Percentiles rank a stretch among this genome's conserved stretches.
phyloP scores from a whole-genome alignment of 2,888 invertebrate genomes.

The Eupelmus urozonus region DNA sequence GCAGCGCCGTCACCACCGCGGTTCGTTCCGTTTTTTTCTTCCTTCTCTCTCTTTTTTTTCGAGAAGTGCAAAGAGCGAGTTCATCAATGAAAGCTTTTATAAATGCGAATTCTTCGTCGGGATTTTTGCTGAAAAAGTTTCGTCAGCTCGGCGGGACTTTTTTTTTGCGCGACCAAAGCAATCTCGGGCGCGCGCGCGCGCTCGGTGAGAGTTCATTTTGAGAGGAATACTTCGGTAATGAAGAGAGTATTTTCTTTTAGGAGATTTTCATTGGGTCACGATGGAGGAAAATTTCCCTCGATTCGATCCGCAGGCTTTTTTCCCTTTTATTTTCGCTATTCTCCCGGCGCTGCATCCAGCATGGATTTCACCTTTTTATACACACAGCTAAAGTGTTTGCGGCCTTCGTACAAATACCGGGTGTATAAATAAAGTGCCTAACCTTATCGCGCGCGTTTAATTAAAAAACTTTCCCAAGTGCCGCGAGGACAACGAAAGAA shows the following conservation, averaged over 20 bases:
- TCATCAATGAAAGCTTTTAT: conserved; percentile 55
- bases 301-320: background rate
- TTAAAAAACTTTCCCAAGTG: background rate
- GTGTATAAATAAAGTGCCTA: background rate
- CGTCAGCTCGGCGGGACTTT: background rate
- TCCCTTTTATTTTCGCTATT: background rate
- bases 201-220: background rate
- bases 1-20: conserved; percentile 14
- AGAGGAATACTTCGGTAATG: background rate
- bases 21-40: conserved; percentile 4
- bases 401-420: no score
- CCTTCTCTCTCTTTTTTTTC: background rate
- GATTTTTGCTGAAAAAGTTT: conserved; percentile 3
- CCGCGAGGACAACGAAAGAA: background rate
- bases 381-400: no score
- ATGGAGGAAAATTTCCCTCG: no score
- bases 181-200: background rate
- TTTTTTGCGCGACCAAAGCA: background rate
- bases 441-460: background rate
- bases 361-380: no score
- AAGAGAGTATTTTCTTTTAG: no score
- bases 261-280: no score
- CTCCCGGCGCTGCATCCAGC: no score
- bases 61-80: conserved; percentile 22
- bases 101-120: conserved; percentile 53